These are phyloP conservation scores for Helarctos malayanus DNA, from an alignment of 2,797 vertebrate genomes.

Conservation along the genomic window DNA sequence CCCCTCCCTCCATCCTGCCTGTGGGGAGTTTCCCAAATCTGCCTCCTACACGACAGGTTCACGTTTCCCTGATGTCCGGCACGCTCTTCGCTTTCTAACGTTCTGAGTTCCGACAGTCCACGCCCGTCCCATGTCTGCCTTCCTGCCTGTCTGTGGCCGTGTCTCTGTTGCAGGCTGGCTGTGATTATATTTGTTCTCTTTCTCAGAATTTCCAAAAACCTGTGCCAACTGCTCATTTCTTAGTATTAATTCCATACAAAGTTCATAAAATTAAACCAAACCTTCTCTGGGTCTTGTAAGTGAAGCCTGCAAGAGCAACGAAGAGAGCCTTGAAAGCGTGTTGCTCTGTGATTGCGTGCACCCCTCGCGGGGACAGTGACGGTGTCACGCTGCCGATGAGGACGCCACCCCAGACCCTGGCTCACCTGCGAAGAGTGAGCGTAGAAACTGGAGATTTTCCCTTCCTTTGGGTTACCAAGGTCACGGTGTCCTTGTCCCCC, in stretches of 20 bases:
- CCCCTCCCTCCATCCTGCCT: background rate
- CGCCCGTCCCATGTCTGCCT: too few relatives aligned
- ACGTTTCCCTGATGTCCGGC: fast-evolving
- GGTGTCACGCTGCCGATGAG: too few relatives aligned
- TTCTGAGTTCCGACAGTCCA: background rate
- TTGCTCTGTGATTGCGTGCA: too few relatives aligned
- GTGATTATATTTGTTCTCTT: background rate
- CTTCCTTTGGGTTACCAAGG: background rate
- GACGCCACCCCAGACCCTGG: too few relatives aligned
- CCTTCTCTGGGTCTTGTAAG: background rate
- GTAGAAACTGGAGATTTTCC: background rate
- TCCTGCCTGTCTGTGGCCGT: fast-evolving
- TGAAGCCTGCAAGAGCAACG: background rate
- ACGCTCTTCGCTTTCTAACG: background rate
- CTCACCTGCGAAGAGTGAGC: fast-evolving
- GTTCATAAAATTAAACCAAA: background rate
- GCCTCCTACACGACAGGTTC: too few relatives aligned
- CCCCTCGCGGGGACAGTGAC: background rate
- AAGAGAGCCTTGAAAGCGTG: background rate
- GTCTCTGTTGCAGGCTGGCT: background rate
- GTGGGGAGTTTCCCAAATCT: too few relatives aligned
- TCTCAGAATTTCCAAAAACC: background rate
- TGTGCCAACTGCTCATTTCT: background rate
- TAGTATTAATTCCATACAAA: background rate
- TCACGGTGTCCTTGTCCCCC: background rate